These are phyloP conservation scores for Leucophenga maculata DNA, from an alignment of 2,888 invertebrate genomes.

Conservation along the genomic window DNA sequence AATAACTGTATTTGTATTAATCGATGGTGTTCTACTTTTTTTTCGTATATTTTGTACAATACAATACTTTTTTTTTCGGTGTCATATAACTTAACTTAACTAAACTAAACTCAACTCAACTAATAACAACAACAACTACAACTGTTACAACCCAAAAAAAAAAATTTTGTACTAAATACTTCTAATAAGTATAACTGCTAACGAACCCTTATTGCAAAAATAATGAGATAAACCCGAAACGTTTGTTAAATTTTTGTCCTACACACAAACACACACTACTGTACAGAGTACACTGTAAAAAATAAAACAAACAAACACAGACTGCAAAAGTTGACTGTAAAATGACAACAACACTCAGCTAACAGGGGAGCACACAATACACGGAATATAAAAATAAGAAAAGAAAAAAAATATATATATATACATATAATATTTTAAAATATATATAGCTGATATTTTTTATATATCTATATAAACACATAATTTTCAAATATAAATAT, in stretches of 20 bases:
- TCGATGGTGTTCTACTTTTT: constrained; percentile 67
- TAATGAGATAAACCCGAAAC: too few relatives aligned
- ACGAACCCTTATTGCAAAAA: too few relatives aligned
- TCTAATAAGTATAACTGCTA: too few relatives aligned
- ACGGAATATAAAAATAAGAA: too few relatives aligned
- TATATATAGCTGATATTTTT: constrained; percentile 31
- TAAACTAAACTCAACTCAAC: background rate
- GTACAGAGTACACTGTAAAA: constrained; percentile 6
- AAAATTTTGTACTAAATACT: background rate
- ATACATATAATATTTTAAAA: constrained; percentile 26
- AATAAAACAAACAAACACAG: background rate
- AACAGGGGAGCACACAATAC: too few relatives aligned
- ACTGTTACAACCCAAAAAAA: constrained; percentile 4
- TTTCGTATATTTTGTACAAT: constrained; percentile 54
- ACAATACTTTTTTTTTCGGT: constrained; percentile 37
- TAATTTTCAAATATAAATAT: constrained; percentile 29
- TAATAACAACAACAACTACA: constrained; percentile 29
- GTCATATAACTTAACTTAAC: constrained; percentile 8
- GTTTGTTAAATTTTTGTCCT: background rate
- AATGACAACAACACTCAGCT: too few relatives aligned
- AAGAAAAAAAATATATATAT: too few relatives aligned
- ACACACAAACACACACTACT: background rate
- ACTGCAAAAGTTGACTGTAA: background rate
- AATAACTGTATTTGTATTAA: constrained; percentile 69
- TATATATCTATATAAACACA: constrained; percentile 40